Evolutionary conservation across 2,797 vertebrate species (phyloP).

Genomic region (Merluccius polli): DNA sequence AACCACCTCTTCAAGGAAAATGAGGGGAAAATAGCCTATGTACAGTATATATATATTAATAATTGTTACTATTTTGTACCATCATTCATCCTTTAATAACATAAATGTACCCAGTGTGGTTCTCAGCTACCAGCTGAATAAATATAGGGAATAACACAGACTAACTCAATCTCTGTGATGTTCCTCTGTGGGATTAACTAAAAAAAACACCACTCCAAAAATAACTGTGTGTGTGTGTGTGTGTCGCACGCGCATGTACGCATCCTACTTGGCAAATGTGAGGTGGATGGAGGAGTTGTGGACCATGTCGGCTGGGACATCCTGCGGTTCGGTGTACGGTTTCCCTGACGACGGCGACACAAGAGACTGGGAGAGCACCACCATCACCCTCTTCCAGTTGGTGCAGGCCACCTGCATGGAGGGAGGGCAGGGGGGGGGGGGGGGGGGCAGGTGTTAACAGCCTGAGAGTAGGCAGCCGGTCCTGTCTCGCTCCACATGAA

Average conservation of each 20-base stretch:
- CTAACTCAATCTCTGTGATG: background rate
- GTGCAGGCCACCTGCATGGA: constrained; percentile 79
- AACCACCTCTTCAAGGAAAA: background rate
- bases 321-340: constrained; percentile 81
- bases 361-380: constrained; percentile 86
- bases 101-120: background rate
- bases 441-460: background rate
- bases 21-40: background rate
- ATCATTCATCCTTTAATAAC: background rate
- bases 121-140: constrained; percentile 6
- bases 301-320: constrained; percentile 76
- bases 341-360: constrained; percentile 73
- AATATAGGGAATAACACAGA: background rate
- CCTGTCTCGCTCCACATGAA: too few relatives aligned
- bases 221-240: background rate
- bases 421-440: background rate
- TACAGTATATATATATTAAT: background rate
- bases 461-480: background rate
- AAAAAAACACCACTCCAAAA: background rate
- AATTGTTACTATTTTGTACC: background rate
- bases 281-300: constrained; percentile 78
- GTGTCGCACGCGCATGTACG: background rate
- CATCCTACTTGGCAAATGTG: constrained; percentile 73
- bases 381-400: constrained; percentile 95
- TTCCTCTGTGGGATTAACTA: background rate